These are phyloP conservation scores for Polydesmus complanatus DNA, from an alignment of 2,888 invertebrate genomes.

Conservation along the genomic window DNA sequence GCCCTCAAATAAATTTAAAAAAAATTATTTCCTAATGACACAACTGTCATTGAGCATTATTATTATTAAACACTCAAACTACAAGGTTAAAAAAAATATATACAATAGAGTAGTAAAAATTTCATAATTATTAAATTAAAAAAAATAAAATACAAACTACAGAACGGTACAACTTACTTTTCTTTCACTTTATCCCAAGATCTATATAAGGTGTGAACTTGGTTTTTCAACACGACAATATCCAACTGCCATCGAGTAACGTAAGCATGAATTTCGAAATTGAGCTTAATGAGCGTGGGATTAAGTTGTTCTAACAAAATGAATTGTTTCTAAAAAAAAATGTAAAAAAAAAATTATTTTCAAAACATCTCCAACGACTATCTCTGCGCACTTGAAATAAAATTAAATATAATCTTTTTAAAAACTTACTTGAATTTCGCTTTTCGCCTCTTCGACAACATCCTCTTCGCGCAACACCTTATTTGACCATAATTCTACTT, in stretches of 20 bases:
- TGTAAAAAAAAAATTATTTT: not conserved
- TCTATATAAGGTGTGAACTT: not conserved
- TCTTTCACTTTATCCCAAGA: not conserved
- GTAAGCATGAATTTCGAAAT: conserved; percentile 6
- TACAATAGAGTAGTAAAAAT: too few species aligned
- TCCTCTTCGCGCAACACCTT: not conserved
- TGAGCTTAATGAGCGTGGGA: conserved; percentile 7
- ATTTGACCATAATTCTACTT: not conserved
- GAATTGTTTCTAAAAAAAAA: not conserved
- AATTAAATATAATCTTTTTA: not conserved
- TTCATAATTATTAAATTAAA: too few species aligned
- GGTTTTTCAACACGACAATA: conserved; percentile 1
- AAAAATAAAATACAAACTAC: too few species aligned
- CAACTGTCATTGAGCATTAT: too few species aligned
- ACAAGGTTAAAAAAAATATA: too few species aligned
- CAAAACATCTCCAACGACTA: not conserved
- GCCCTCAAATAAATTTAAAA: too few species aligned
- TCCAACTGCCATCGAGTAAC: conserved; percentile 2
- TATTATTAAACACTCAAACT: too few species aligned
- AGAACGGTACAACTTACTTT: too few species aligned
- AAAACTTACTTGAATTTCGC: not conserved
- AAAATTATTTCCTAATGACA: too few species aligned
- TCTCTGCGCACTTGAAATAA: not conserved
- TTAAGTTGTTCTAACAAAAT: not conserved
- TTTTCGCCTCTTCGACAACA: not conserved